Conservation (phyloP, 2,113 vertebrate species). For the Puntigrus tetrazona region DNA sequence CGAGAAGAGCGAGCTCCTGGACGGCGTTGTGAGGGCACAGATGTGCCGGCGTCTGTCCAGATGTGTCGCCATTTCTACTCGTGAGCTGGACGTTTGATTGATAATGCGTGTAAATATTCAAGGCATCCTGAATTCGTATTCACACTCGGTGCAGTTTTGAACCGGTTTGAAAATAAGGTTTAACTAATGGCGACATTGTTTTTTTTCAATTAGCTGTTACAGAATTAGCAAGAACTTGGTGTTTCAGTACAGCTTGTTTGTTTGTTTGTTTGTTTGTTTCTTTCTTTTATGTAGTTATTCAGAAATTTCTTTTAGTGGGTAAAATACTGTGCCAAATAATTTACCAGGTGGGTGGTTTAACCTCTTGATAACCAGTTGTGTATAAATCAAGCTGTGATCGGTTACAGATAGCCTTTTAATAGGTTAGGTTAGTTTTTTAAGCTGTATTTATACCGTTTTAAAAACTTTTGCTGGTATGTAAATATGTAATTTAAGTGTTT, state of each 20-base stretch:
- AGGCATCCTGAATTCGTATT: neutral
- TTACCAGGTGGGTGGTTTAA: neutral
- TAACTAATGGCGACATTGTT: neutral
- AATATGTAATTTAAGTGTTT: slow-evolving; percentile 32
- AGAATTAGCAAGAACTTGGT: neutral
- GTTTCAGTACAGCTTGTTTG: neutral
- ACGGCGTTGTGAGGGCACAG: neutral
- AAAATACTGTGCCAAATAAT: neutral
- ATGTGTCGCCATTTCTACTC: neutral
- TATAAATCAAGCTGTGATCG: slow-evolving; percentile 15
- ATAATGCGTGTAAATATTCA: neutral
- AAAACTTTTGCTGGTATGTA: neutral
- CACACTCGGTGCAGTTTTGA: neutral
- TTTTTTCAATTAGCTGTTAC: neutral
- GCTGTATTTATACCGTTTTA: slow-evolving; percentile 9
- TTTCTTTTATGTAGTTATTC: neutral
- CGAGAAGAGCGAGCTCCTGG: neutral
- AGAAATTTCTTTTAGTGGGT: neutral
- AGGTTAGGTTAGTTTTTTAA: neutral
- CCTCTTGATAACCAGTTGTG: neutral
- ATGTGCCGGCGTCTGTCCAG: neutral
- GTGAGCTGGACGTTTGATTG: neutral
- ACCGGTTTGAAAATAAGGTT: neutral
- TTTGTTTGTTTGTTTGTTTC: neutral
- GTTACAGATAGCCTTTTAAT: neutral